A percentile compares a stretch with the other conserved stretches of the same genome.
Conservation (phyloP, 1,140 invertebrate species). For the Helicoverpa armigera region DNA sequence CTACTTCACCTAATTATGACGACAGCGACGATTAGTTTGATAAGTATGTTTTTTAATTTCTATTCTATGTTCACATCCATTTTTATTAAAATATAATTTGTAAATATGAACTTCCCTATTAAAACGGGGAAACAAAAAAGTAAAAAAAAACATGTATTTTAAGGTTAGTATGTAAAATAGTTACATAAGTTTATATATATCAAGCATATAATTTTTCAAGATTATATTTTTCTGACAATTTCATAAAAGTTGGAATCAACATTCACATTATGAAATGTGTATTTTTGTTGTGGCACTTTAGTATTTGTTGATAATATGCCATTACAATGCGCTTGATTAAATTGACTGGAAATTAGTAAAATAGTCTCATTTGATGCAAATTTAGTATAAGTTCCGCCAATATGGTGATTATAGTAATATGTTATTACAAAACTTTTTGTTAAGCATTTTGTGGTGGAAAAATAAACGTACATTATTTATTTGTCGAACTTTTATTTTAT, state of each 20-base stretch:
- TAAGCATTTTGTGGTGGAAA: conserved; percentile 38
- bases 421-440: conserved; percentile 12
- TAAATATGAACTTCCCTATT: conserved; percentile 38
- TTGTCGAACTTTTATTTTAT: conserved; percentile 34
- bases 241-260: background rate
- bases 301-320: background rate
- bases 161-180: conserved; percentile 7
- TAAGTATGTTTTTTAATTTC: conserved; percentile 24
- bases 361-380: background rate
- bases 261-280: background rate
- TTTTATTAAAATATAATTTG: conserved; percentile 9
- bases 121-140: background rate
- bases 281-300: background rate
- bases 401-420: background rate
- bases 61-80: background rate
- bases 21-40: conserved; percentile 78
- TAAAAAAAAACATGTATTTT: conserved; percentile 19
- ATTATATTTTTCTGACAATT: background rate
- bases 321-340: conserved; percentile 1
- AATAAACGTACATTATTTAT: conserved; percentile 39
- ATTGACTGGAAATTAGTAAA: conserved; percentile 20
- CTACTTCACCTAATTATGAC: conserved; percentile 89
- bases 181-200: conserved; percentile 25
- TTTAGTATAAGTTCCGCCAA: conserved; percentile 1
- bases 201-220: background rate